Evolutionary conservation across 2,797 vertebrate species (phyloP), one percentile per base, ranked within the genome.

Genomic region (Sandelia bainsii): DNA sequence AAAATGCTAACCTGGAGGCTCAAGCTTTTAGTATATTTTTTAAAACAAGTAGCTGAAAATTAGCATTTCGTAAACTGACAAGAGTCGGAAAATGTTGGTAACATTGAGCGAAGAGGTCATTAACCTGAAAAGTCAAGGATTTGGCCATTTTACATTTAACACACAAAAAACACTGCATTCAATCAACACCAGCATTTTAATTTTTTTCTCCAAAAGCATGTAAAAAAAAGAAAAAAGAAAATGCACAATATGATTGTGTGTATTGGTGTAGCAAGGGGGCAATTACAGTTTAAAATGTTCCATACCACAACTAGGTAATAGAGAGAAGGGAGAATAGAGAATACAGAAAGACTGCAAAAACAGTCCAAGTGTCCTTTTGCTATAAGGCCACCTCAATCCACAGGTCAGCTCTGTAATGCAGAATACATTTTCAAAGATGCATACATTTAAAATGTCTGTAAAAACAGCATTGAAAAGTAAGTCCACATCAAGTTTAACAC

Each of bases 351-450:
- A 91, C 81, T 81, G 75, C 40, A 53, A 59, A 64, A 72, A 79
- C 82, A 89, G 87, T 84, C 82, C 75, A 58, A 81, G 74, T 62
- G 54, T 92, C 79, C 82, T 92, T 87, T 91, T 80, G 87, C 91
- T 93, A 80, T 93, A 94, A 95, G 94, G 94, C 93, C 93, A 93
- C 93, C 89, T 92, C 89, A 89, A 83, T 85, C 91, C 84, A 91
- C 92, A 90, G 72, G 85, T 94, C 84, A 94, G 90, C 87, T 93
- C 82, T 92, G 72, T 80, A 74, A 87, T 80, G 85, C 45, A 84
- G 78, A 89, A 89, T 72, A 93, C 87, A 89, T 83, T 86, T 91
- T 63, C 69, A 85, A 84, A 77, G 69, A 91, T 87, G 84, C 79
- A 84, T 86, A 89, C 86, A 85, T 88, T 87, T 88, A 84, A 83